Conservation (phyloP, 2,888 invertebrate genomes). For the Tiliacea citrago region DNA sequence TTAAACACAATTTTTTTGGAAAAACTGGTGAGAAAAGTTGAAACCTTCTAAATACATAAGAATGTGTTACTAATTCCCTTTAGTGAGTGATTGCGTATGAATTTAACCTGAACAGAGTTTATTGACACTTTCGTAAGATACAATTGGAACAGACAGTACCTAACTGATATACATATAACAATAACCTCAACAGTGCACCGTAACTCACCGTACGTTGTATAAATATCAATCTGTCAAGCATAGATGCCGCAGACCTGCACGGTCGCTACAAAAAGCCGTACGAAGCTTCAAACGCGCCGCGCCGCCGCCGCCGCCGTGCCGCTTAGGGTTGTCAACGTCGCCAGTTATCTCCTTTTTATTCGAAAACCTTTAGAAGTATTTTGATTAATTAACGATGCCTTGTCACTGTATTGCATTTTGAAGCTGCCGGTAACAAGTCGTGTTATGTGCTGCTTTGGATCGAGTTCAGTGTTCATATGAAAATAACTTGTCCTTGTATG, state of each 20-base stretch:
- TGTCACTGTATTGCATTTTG: constrained; percentile 42
- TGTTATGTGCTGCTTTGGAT: background rate
- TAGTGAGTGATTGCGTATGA: no score
- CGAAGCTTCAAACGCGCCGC: constrained; percentile 67
- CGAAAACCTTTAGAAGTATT: constrained; percentile 52
- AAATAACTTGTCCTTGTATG: constrained; percentile 15
- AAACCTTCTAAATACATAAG: no score
- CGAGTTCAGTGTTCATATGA: background rate
- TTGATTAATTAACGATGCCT: constrained; percentile 64
- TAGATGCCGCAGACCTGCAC: constrained; percentile 60
- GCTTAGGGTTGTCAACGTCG: constrained; percentile 65
- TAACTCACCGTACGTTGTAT: constrained; percentile 23
- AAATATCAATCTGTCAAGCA: constrained; percentile 70
- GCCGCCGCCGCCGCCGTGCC: constrained; percentile 57
- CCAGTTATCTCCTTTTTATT: constrained; percentile 43
- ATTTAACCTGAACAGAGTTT: no score
- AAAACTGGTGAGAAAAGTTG: no score
- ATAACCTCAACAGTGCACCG: constrained; percentile 24
- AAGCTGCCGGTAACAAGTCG: constrained; percentile 5
- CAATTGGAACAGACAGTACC: no score
- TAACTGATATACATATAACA: background rate
- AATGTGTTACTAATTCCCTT: no score
- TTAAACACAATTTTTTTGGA: no score
- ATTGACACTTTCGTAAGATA: no score
- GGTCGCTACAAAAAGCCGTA: constrained; percentile 70